Conservation (phyloP, 2,797 vertebrate species). For the Ceryle rudis region DNA sequence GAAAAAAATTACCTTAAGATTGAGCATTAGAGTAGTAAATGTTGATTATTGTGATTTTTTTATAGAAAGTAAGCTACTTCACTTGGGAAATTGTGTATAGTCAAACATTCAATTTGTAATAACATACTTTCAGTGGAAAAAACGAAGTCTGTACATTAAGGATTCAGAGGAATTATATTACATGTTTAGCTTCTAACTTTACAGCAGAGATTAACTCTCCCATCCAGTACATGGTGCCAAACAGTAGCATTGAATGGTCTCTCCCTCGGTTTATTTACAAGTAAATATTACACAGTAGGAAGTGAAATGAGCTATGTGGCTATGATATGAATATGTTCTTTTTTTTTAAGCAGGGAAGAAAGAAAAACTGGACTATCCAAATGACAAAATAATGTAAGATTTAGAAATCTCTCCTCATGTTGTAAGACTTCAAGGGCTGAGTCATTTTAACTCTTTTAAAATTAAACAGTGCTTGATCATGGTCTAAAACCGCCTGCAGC, state of each 20-base stretch:
- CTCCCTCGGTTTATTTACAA: neutral
- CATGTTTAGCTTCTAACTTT: neutral
- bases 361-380: neutral
- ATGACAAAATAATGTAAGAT: neutral
- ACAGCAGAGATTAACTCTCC: neutral
- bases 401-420: neutral
- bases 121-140: neutral
- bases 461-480: neutral
- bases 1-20: neutral
- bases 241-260: neutral
- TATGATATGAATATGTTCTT: neutral
- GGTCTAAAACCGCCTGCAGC: neutral
- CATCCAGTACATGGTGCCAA: neutral
- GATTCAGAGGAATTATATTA: neutral
- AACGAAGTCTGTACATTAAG: neutral
- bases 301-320: neutral
- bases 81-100: rapidly evolving
- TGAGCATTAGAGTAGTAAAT: neutral
- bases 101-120: neutral
- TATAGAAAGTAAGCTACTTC: neutral
- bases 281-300: neutral
- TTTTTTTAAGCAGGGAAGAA: neutral
- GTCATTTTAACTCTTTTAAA: neutral
- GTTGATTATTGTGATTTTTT: neutral
- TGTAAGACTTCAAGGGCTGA: neutral